A percentile compares a stretch with the other conserved stretches of the same genome.
Conservation (phyloP, 2,888 invertebrate genomes). For the Prenolepis imparis region DNA sequence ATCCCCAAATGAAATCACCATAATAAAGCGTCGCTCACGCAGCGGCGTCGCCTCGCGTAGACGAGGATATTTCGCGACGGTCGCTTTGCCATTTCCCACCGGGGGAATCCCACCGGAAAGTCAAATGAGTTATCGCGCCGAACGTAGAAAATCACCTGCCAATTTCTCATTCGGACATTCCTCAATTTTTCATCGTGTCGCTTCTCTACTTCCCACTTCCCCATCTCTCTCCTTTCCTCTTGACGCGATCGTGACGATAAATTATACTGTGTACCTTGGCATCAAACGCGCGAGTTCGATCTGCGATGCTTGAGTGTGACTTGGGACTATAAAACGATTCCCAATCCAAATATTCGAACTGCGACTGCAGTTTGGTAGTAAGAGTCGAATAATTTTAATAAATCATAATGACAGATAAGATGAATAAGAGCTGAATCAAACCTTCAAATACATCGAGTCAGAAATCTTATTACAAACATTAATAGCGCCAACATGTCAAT, state of each 20-base stretch:
- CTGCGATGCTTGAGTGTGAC: not conserved
- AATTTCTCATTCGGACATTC: slow-evolving; percentile 56
- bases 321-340: slow-evolving; percentile 25
- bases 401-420: not conserved
- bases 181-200: slow-evolving; percentile 52
- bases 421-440: not conserved
- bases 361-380: not conserved
- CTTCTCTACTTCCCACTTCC: slow-evolving; percentile 1
- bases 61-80: slow-evolving; percentile 62
- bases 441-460: not conserved
- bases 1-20: slow-evolving; percentile 81
- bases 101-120: slow-evolving; percentile 40
- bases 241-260: slow-evolving; percentile 35
- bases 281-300: slow-evolving; percentile 43
- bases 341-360: slow-evolving; percentile 15
- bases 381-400: slow-evolving; percentile 12
- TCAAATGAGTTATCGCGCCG: slow-evolving; percentile 74
- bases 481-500: not conserved
- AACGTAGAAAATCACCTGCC: slow-evolving; percentile 69
- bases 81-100: slow-evolving; percentile 23
- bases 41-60: slow-evolving; percentile 35
- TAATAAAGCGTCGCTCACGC: slow-evolving; percentile 79
- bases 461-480: not conserved
- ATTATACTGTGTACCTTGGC: slow-evolving; percentile 43
- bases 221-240: not conserved